phyloP scores from a whole-genome alignment of 2,797 vertebrate species.

The Oreortyx pictus region DNA sequence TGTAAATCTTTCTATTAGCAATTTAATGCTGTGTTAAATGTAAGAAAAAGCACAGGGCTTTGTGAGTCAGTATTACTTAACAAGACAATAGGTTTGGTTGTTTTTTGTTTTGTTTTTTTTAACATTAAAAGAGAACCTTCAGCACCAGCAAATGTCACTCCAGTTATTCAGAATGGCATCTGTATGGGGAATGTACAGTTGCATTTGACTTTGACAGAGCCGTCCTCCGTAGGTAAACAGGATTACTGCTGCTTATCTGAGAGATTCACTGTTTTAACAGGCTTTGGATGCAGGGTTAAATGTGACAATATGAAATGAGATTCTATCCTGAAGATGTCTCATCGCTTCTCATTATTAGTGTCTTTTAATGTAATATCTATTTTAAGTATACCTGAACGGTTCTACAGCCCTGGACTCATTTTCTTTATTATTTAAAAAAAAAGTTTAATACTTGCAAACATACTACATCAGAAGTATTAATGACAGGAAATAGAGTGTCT shows the following conservation, averaged over 20 bases:
- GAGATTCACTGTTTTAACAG: neutral
- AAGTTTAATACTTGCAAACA: neutral
- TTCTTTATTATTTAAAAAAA: neutral
- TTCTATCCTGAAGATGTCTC: neutral
- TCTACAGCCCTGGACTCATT: neutral
- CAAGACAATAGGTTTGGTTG: neutral
- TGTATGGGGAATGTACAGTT: rapidly evolving
- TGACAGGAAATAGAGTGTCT: neutral
- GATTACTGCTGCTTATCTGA: neutral
- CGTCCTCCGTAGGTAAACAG: neutral
- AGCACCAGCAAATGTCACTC: neutral
- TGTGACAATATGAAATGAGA: neutral
- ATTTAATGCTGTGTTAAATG: neutral
- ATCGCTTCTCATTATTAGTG: neutral
- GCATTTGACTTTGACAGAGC: neutral
- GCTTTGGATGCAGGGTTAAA: neutral
- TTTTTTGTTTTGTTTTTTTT: neutral
- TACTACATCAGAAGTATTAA: neutral
- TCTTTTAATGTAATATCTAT: neutral
- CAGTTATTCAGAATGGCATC: neutral
- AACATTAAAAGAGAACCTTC: neutral
- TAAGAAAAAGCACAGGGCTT: neutral
- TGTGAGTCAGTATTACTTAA: neutral
- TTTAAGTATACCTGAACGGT: neutral
- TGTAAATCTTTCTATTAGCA: neutral